These are phyloP conservation scores for Alexandromys oeconomus DNA, from an alignment of 2,797 vertebrate species.

Conservation along the genomic window DNA sequence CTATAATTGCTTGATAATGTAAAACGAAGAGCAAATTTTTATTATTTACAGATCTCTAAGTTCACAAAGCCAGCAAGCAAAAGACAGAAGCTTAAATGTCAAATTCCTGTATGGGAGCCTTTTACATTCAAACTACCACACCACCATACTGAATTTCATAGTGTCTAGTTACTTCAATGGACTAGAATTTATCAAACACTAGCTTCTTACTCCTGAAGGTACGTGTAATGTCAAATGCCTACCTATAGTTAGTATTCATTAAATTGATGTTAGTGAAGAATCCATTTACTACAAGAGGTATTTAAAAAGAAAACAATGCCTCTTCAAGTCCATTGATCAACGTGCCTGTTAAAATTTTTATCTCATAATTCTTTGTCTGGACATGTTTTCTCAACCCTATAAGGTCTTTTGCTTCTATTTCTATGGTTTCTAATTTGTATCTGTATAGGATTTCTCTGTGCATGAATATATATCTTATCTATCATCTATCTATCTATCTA, in stretches of 20 bases:
- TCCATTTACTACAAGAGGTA: not conserved
- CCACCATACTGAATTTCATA: no score
- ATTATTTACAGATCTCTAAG: not conserved
- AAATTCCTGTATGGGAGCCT: not conserved
- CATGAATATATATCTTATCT: not conserved
- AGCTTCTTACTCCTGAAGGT: not conserved
- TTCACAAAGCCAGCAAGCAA: not conserved
- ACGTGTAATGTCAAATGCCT: not conserved
- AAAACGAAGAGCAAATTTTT: not conserved
- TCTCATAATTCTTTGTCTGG: not conserved
- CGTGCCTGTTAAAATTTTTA: not conserved
- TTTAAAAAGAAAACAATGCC: not conserved
- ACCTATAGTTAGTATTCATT: not conserved
- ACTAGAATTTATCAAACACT: not conserved
- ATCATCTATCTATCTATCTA: no score
- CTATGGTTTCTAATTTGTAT: not conserved
- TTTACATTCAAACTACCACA: no score
- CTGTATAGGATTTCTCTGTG: not conserved
- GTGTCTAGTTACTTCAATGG: not conserved
- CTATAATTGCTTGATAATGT: not conserved
- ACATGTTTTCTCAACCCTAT: not conserved
- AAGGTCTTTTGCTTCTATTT: not conserved
- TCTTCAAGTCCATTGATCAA: not conserved
- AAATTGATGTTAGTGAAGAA: not conserved
- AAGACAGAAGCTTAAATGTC: not conserved